Conservation (phyloP, 2,888 invertebrate genomes). For the Cephus rjabovi region DNA sequence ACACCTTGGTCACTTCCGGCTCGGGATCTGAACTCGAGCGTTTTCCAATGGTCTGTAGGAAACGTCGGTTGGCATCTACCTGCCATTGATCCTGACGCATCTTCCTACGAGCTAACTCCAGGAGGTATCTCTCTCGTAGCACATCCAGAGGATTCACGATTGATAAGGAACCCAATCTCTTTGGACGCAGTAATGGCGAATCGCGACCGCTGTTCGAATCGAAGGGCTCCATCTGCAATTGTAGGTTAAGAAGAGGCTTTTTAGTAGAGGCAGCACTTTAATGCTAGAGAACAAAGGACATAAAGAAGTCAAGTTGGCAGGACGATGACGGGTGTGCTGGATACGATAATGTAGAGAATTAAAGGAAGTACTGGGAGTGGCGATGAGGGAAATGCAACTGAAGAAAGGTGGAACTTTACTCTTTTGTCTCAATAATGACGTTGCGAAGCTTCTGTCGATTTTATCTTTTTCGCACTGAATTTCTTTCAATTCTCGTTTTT, state of each 20-base stretch:
- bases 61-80: slow-evolving; percentile 78
- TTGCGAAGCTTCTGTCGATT: neutral
- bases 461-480: neutral
- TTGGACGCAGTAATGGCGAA: slow-evolving; percentile 35
- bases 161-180: slow-evolving; percentile 73
- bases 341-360: neutral
- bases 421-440: neutral
- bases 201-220: slow-evolving; percentile 39
- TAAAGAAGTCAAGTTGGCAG: neutral
- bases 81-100: slow-evolving; percentile 80
- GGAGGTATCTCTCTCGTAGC: slow-evolving; percentile 81
- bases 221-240: slow-evolving; percentile 42
- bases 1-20: neutral
- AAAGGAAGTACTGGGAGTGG: neutral
- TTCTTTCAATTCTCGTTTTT: neutral
- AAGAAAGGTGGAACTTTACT: neutral
- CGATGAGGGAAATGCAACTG: neutral
- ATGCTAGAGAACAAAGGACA: neutral
- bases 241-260: neutral
- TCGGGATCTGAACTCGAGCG: slow-evolving; percentile 61
- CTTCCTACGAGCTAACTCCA: slow-evolving; percentile 87
- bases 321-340: neutral
- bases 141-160: slow-evolving; percentile 91
- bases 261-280: neutral
- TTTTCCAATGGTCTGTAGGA: slow-evolving; percentile 83